Percentiles rank a stretch among this genome's conserved stretches.
phyloP scores from a whole-genome alignment of 1,140 invertebrate genomes.

The Sesamia nonagrioides region DNA sequence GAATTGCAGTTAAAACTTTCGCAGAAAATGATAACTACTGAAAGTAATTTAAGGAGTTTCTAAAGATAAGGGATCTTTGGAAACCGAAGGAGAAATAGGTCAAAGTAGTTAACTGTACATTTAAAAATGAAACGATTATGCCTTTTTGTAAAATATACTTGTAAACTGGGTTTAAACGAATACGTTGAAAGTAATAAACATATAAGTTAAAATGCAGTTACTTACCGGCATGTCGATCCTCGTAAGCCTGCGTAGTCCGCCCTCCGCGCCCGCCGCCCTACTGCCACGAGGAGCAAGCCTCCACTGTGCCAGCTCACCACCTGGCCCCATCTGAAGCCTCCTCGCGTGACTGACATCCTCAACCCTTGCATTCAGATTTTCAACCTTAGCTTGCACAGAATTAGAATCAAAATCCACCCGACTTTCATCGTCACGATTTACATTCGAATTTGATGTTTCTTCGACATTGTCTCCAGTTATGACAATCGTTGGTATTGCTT shows the following conservation, averaged over 20 bases:
- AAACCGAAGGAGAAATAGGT: background rate
- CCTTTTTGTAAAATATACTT: background rate
- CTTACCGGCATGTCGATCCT: conserved; percentile 80
- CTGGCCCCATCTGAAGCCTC: conserved; percentile 80
- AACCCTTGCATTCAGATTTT: conserved; percentile 53
- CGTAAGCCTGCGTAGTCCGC: conserved; percentile 71
- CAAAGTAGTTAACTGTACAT: background rate
- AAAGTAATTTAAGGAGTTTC: background rate
- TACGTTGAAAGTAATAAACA: background rate
- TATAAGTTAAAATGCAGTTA: conserved; percentile 44
- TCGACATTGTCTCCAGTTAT: conserved; percentile 80
- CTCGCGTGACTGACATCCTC: conserved; percentile 80
- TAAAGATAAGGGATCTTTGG: background rate
- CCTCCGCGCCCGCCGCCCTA: conserved; percentile 78
- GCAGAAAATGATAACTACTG: too few relatives aligned
- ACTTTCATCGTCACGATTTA: conserved; percentile 59
- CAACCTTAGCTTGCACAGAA: conserved; percentile 59
- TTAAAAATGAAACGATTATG: background rate
- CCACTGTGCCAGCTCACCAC: conserved; percentile 82
- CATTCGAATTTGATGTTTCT: conserved; percentile 83
- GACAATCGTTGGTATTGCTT: conserved; percentile 67
- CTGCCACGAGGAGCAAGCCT: conserved; percentile 72
- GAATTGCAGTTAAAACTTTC: background rate
- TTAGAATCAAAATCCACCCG: conserved; percentile 61
- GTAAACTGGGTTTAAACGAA: background rate